Base-by-base conservation (phyloP, 2,113 vertebrate genomes). In the Salvelinus namaycush region DNA sequence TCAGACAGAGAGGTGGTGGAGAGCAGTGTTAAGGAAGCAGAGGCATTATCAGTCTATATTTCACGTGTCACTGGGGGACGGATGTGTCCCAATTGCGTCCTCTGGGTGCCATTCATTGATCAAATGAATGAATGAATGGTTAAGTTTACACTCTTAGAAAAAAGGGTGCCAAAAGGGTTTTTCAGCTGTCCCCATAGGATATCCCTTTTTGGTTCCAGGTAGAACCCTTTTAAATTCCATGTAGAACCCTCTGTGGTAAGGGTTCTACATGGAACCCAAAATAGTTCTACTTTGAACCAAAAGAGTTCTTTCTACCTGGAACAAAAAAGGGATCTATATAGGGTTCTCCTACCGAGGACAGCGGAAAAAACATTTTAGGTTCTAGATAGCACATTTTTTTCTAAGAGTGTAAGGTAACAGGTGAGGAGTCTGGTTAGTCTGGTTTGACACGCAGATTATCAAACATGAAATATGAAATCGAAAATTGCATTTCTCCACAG, bases 31-130 rank as follows among this genome's bases (percentile, higher is more conserved):
- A 86, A 70, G 81, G 59, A 24, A 79, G 83, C 80, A 77, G 83
- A 65, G 73, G 82, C 78, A 85, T 89, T 88, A 87, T 89, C 88
- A 83, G 89, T 90, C 84, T 87, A 84, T 86, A 89, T 87, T 88
- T 87, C 83, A 84, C 67, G 84, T 87, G 84, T 86, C 87, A 83
- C 83, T 27, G 12, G 85, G 78, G 49, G 16, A 54, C 16, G 3
- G 88, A 81, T 83, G 81, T 77, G 88, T 87, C 84, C 83, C 84
- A 75, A n/a, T 57, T 70, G 79, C 64, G 84, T 91, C 90, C 90
- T 88, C 83, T 85, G 88, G 88, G 87, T 87, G 87, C 84, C 89
- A 84, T 90, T 89, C 83, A 84, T 87, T 87, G 84, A 89, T 87
- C 75, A 76, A 81, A 75, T 76, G 87, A 84, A 83, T 84, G 82